Base-by-base conservation (phyloP, 1,140 invertebrate species). In the Drosophila tani region DNA sequence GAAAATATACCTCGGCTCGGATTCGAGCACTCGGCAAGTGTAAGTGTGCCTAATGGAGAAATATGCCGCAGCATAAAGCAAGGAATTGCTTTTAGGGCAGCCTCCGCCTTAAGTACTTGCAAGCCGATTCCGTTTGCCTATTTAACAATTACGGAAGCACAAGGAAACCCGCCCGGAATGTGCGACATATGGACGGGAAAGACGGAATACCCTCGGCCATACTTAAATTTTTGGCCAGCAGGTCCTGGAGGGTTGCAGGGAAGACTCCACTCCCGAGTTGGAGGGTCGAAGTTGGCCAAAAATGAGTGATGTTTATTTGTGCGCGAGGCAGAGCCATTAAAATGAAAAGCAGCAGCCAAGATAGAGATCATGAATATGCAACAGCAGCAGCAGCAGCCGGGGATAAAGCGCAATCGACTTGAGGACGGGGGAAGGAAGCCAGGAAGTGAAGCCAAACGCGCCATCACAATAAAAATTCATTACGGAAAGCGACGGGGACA, bases 401-500 rank as follows among this genome's bases (percentile, higher is more conserved):
- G 56, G 47, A 24, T 55, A 43, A 45, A 27, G 17, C 53, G 53
- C 53, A 56, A 56, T 56, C 53, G 53, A 40, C 53, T 56, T 40
- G 19, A 40, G 43, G 56, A 17, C 17, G 40, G 12, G 12, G 51
- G 45, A 17, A 46, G 64, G 50, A 46, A 38, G 62, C 17, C 51
- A 58, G 70, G 74, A 81, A 90, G 74, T 85, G 82, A 90, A 81
- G 81, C 81, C 81, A 84, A 87, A 88, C 73, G 84, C 83, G 80
- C 77, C 81, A 88, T 84, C 81, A 90, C 85, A 90, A 90, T 90
- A 90, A 90, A 90, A 90, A 90, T 90, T 90, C 85, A 90, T 90
- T 90, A 90, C 85, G 79, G 32, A 82, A 80, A 76, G 69, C 78
- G 81, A 60, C 62, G 45, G 55, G 64, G 69, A 67, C 62, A 56